These are phyloP conservation scores for Drosophila kohkoa DNA, from an alignment of 1,140 invertebrate species.

Conservation along the genomic window DNA sequence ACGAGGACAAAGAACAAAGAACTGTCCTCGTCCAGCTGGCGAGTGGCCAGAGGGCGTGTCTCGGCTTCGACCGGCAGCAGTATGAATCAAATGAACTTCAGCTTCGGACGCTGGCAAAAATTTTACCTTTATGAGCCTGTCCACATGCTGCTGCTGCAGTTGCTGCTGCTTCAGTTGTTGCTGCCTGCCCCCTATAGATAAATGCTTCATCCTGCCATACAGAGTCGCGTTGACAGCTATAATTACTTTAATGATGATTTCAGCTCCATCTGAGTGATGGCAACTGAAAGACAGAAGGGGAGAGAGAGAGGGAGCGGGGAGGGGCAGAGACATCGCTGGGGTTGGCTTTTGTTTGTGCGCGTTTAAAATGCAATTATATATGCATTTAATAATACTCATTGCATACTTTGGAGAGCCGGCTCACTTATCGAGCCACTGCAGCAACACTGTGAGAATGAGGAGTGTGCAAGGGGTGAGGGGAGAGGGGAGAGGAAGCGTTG, in stretches of 20 bases:
- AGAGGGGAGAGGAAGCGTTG: neutral
- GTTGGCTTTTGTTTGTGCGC: conserved; percentile 62
- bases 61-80: neutral
- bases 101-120: neutral
- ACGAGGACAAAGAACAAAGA: neutral
- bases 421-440: conserved; percentile 43
- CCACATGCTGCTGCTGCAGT: neutral
- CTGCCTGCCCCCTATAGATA: conserved; percentile 1
- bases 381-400: conserved; percentile 54
- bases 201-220: conserved; percentile 20
- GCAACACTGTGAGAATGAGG: neutral
- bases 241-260: conserved; percentile 76
- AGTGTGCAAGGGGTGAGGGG: neutral
- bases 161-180: too few relatives aligned
- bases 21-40: conserved; percentile 5
- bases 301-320: neutral
- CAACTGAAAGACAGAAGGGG: too few relatives aligned
- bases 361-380: conserved; percentile 72
- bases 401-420: conserved; percentile 49
- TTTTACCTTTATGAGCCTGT: conserved; percentile 46
- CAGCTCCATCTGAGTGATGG: conserved; percentile 33
- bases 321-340: conserved; percentile 11
- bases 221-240: conserved; percentile 56
- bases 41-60: neutral
- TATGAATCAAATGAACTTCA: neutral